These are phyloP conservation scores for Coracias cyanogaster DNA, from an alignment of 2,797 vertebrate genomes.

Conservation along the genomic window DNA sequence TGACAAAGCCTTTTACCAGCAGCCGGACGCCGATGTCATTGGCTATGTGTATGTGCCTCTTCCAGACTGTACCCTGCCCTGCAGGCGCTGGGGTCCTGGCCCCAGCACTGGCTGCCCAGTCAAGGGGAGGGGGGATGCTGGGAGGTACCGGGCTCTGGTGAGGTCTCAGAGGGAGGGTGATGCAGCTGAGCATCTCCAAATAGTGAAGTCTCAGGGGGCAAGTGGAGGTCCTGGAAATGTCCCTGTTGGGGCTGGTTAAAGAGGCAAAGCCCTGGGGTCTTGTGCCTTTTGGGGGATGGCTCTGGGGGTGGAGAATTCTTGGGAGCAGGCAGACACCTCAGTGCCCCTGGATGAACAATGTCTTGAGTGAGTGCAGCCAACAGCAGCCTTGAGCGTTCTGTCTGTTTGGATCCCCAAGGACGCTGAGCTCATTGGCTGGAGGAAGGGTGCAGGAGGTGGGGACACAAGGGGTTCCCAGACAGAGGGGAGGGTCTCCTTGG, in stretches of 20 bases:
- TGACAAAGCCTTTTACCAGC: constrained; percentile 99
- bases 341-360: neutral
- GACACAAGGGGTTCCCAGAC: neutral
- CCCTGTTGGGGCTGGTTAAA: neutral
- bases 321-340: neutral
- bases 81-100: neutral
- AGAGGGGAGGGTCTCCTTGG: neutral
- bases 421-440: neutral
- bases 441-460: neutral
- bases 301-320: neutral
- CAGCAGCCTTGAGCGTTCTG: fast-evolving
- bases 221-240: neutral
- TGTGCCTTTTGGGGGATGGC: neutral
- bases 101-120: neutral
- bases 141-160: neutral
- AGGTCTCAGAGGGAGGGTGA: neutral
- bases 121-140: neutral
- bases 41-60: constrained; percentile 96
- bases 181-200: neutral
- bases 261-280: neutral
- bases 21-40: constrained; percentile 97
- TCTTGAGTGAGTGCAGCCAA: neutral
- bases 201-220: neutral
- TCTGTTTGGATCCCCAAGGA: neutral
- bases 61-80: constrained; percentile 22